Evolutionary conservation across 2,888 invertebrate species (phyloP).

Genomic region (Cecidostiba fungosa): DNA sequence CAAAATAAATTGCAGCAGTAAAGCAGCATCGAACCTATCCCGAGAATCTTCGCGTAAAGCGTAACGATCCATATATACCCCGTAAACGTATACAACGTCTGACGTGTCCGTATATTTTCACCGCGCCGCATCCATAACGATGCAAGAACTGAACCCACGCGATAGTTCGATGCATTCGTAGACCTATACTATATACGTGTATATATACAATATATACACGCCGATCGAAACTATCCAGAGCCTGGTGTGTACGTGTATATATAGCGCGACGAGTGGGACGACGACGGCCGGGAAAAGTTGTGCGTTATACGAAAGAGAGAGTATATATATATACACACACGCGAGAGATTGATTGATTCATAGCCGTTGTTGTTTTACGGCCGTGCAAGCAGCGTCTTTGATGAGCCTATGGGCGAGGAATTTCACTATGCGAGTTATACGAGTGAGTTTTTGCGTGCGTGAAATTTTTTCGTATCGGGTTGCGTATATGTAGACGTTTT

Average conservation of each 20-base stretch:
- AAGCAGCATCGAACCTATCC: not conserved
- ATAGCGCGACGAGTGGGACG: not conserved
- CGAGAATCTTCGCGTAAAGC: not conserved
- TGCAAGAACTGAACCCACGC: not conserved
- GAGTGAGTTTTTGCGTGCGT: not conserved
- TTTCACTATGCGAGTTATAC: too few species aligned
- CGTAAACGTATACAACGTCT: not conserved
- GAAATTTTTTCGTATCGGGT: slow-evolving; percentile 2
- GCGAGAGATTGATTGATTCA: slow-evolving; percentile 50
- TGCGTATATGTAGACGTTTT: not conserved
- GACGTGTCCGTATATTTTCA: slow-evolving; percentile 22
- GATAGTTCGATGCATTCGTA: slow-evolving; percentile 36
- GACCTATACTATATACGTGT: not conserved
- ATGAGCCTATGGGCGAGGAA: slow-evolving; percentile 20
- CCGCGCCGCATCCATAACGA: not conserved
- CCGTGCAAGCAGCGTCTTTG: slow-evolving; percentile 10
- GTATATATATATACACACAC: not conserved
- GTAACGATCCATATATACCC: not conserved
- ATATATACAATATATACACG: not conserved
- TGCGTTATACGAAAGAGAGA: not conserved
- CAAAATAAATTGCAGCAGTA: not conserved
- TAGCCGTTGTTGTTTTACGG: slow-evolving; percentile 45
- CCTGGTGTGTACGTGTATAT: not conserved
- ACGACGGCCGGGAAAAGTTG: slow-evolving; percentile 8
- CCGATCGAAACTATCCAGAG: slow-evolving; percentile 29